These are phyloP conservation scores for Neomonachus schauinslandi DNA, from an alignment of 2,113 vertebrate genomes.

Conservation along the genomic window DNA sequence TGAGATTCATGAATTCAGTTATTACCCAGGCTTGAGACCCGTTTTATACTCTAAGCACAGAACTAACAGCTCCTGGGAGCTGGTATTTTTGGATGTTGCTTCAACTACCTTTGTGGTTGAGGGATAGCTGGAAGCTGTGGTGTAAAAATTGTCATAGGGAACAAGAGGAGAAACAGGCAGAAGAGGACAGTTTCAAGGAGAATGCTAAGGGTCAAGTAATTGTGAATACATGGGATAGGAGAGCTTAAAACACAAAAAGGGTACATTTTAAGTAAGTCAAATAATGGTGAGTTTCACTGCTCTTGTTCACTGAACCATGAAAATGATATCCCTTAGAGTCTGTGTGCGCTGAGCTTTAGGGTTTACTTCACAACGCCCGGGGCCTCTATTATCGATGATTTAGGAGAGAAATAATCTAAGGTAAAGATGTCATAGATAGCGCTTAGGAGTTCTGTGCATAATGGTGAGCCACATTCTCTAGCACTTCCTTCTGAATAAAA, in stretches of 20 bases:
- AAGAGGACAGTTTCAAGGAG: conserved; percentile 87
- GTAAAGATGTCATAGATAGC: conserved; percentile 78
- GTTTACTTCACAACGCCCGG: conserved; percentile 79
- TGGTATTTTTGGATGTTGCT: conserved; percentile 91
- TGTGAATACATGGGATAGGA: conserved; percentile 78
- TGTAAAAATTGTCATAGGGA: conserved; percentile 86
- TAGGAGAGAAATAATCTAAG: conserved; percentile 79
- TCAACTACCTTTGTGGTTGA: conserved; percentile 90
- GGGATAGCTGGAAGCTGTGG: conserved; percentile 89
- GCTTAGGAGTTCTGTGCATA: conserved; percentile 54
- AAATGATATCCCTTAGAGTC: conserved; percentile 78
- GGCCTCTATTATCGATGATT: conserved; percentile 77
- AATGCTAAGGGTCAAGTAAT: conserved; percentile 85
- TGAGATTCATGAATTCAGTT: conserved; percentile 91
- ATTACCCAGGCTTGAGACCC: conserved; percentile 85
- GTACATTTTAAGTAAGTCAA: conserved; percentile 80
- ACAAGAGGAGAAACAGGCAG: conserved; percentile 83
- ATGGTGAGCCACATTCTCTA: conserved; percentile 33
- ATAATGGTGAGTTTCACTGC: conserved; percentile 77
- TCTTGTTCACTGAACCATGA: conserved; percentile 84
- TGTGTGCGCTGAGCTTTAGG: conserved; percentile 81
- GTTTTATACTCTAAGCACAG: conserved; percentile 87
- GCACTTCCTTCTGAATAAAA: conserved; percentile 39
- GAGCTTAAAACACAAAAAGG: conserved; percentile 78
- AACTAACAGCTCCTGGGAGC: conserved; percentile 86